These are phyloP conservation scores for Tanaodytes sp. DNA, from an alignment of 2,888 invertebrate genomes.

Conservation along the genomic window DNA sequence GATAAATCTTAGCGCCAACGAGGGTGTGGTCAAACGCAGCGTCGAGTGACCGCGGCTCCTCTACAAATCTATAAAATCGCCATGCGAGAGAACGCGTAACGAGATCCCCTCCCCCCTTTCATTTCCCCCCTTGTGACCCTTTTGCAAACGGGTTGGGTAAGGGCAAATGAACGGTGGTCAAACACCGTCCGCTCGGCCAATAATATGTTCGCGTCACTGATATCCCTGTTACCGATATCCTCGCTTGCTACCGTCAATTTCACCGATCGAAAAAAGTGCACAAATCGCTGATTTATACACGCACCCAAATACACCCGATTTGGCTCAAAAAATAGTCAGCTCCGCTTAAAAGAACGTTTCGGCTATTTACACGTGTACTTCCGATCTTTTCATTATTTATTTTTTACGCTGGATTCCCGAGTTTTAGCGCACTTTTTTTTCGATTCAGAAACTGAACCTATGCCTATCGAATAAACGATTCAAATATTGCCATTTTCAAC, in stretches of 20 bases:
- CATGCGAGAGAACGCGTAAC: conserved; percentile 26
- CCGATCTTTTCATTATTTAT: neutral
- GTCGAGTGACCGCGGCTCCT: conserved; percentile 65
- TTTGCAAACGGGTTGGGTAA: conserved; percentile 57
- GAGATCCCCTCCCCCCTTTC: conserved; percentile 34
- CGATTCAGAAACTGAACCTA: no score
- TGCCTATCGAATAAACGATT: no score
- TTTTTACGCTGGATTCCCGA: no score
- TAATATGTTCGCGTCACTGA: conserved; percentile 70
- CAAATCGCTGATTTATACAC: conserved; percentile 53
- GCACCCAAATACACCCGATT: conserved; percentile 40
- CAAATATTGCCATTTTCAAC: no score
- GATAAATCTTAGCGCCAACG: conserved; percentile 70
- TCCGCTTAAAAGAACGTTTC: conserved; percentile 35
- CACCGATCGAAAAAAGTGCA: conserved; percentile 45
- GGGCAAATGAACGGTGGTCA: conserved; percentile 64
- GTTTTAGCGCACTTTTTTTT: no score
- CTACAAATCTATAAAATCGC: conserved; percentile 67
- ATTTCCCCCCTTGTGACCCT: no score
- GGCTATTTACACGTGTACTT: conserved; percentile 32
- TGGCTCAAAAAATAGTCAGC: conserved; percentile 34
- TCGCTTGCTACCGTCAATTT: conserved; percentile 47
- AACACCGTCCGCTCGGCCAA: conserved; percentile 60
- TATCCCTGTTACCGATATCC: conserved; percentile 60
- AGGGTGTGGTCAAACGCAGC: conserved; percentile 71